Evolutionary conservation across 2,797 vertebrate species (phyloP).

Genomic region (Lepidocolaptes lacrymiger): DNA sequence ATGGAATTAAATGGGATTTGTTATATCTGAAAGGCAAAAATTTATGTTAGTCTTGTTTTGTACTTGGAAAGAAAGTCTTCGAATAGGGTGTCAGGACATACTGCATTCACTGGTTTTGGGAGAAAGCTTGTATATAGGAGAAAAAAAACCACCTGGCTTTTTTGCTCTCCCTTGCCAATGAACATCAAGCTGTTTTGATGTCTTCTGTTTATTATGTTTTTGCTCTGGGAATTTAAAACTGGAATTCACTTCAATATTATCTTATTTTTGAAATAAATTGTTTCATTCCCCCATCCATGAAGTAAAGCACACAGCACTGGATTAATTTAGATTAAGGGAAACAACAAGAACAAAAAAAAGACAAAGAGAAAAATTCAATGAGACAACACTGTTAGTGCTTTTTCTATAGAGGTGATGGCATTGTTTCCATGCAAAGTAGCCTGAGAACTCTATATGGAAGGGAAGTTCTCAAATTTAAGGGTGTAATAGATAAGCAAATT

Average conservation of each 20-base stretch:
- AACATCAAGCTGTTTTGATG: conserved; percentile 6
- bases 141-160: background rate
- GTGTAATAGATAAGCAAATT: background rate
- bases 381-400: background rate
- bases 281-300: conserved; percentile 5
- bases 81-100: background rate
- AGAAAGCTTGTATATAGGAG: background rate
- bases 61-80: background rate
- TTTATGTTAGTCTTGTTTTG: background rate
- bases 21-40: background rate
- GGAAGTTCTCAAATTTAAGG: background rate
- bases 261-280: conserved; percentile 41
- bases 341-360: background rate
- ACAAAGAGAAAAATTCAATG: background rate
- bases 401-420: background rate
- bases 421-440: background rate
- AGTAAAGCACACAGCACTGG: background rate
- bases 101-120: background rate
- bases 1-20: background rate
- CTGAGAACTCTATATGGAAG: background rate
- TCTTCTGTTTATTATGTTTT: conserved; percentile 11
- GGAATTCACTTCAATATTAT: conserved; percentile 41
- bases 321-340: conserved; percentile 54
- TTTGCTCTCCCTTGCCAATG: background rate
- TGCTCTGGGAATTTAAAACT: conserved; percentile 18